Percentiles rank a stretch among this genome's conserved stretches.
These are phyloP conservation scores for Oryzias melastigma DNA, from an alignment of 2,113 vertebrate genomes.

Conservation along the genomic window DNA sequence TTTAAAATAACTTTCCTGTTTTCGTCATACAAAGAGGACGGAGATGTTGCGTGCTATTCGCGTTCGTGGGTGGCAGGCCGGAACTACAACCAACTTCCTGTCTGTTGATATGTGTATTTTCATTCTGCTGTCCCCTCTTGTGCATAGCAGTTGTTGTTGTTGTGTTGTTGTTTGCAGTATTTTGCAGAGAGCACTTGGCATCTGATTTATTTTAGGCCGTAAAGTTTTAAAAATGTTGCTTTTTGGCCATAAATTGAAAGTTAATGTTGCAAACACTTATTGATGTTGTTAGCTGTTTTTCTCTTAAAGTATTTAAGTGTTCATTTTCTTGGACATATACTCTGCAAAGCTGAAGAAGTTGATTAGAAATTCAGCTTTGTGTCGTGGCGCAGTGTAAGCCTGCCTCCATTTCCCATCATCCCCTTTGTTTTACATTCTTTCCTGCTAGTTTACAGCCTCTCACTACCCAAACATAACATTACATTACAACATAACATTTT, in stretches of 20 bases:
- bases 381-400: too few species aligned
- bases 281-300: not conserved
- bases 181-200: slow-evolving; percentile 26
- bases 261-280: not conserved
- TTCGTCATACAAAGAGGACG: slow-evolving; percentile 35
- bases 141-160: slow-evolving; percentile 6
- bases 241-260: not conserved
- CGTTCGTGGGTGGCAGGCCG: slow-evolving; percentile 31
- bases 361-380: too few species aligned
- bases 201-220: not conserved
- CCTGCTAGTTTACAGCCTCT: too few species aligned
- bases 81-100: slow-evolving; percentile 4
- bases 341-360: too few species aligned
- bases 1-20: slow-evolving; percentile 51
- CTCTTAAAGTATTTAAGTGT: too few species aligned
- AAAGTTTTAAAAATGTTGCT: not conserved
- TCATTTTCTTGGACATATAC: too few species aligned
- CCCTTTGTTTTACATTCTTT: too few species aligned
- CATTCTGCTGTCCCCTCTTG: slow-evolving; percentile 42
- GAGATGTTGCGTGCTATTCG: not conserved
- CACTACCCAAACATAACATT: too few species aligned
- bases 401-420: too few species aligned
- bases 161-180: slow-evolving; percentile 2
- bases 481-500: too few species aligned
- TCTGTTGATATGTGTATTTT: slow-evolving; percentile 30